Evolutionary conservation across 2,888 invertebrate species (phyloP).

Genomic region (Adineta ricciae): DNA sequence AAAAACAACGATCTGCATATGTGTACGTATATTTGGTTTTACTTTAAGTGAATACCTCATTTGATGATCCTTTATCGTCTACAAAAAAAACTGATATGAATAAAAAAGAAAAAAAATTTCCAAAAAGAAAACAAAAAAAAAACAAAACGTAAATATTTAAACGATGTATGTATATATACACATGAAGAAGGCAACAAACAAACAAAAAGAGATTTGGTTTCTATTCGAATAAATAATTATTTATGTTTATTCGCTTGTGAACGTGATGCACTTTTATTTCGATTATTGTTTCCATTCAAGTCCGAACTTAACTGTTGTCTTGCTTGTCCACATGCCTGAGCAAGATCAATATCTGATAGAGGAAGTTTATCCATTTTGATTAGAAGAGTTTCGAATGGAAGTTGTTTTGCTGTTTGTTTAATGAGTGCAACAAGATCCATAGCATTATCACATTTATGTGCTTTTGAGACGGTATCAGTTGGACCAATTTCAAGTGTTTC

Average conservation of each 20-base stretch:
- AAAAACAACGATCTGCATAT: too few species aligned
- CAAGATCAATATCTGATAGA: neutral
- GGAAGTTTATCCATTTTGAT: conserved; percentile 2
- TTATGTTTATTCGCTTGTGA: neutral
- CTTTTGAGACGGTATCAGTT: neutral
- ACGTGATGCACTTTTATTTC: neutral
- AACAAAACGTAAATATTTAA: neutral
- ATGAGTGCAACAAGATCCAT: conserved; percentile 4
- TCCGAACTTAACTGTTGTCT: neutral
- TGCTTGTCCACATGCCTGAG: conserved; percentile 9
- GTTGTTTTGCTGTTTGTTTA: conserved; percentile 1
- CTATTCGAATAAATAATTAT: neutral
- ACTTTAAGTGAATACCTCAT: neutral
- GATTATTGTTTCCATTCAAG: neutral
- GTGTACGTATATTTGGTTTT: neutral
- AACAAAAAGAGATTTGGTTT: neutral
- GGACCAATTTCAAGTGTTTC: neutral
- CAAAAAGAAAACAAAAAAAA: neutral
- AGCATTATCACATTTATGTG: conserved; percentile 18
- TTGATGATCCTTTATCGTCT: neutral
- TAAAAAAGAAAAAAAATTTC: neutral
- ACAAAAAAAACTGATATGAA: neutral
- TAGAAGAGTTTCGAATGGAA: neutral
- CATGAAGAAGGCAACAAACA: neutral
- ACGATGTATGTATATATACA: neutral